Evolutionary conservation across 2,888 invertebrate genomes (phyloP).

Genomic region (Microctonus aethiopoides): DNA sequence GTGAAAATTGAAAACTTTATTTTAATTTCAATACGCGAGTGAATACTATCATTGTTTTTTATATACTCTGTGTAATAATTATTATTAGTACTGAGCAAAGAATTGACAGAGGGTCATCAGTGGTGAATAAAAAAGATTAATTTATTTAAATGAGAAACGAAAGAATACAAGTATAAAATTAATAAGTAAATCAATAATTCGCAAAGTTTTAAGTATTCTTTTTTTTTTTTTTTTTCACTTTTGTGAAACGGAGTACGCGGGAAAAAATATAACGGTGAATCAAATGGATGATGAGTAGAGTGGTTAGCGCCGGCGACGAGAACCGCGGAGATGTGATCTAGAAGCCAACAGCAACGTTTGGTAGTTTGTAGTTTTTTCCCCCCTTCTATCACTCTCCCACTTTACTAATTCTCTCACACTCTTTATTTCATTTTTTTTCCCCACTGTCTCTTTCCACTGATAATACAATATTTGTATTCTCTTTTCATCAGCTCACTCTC

Average conservation of each 20-base stretch:
- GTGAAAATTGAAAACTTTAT: no score
- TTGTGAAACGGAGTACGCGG: background rate
- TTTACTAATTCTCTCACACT: conserved; percentile 25
- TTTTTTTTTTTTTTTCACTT: background rate
- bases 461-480: background rate
- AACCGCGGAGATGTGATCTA: conserved; percentile 64
- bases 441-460: conserved; percentile 7
- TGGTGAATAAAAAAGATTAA: no score
- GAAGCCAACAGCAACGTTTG: conserved; percentile 54
- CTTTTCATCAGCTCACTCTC: conserved; percentile 1
- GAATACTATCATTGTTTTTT: no score
- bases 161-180: no score
- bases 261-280: background rate
- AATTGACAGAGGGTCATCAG: no score
- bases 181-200: background rate
- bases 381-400: conserved; percentile 38
- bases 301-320: conserved; percentile 49
- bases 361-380: conserved; percentile 64
- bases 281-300: conserved; percentile 23
- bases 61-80: no score
- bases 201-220: background rate
- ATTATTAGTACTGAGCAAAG: no score
- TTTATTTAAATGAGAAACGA: no score
- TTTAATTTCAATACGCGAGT: no score
- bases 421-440: no score